Conservation (phyloP, 1,140 invertebrate genomes). For the Potamilus streckersoni region DNA sequence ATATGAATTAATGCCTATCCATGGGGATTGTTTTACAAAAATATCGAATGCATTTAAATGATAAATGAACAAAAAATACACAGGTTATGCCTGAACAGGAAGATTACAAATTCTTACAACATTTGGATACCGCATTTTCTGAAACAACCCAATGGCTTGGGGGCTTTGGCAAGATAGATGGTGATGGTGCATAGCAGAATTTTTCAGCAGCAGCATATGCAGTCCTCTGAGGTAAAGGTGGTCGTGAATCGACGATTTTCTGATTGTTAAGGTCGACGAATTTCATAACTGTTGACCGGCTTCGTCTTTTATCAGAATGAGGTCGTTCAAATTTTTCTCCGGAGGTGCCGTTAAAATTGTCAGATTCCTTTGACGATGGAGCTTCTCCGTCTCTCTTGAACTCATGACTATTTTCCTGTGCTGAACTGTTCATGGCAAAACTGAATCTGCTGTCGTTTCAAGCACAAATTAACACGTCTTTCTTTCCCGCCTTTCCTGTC, state of each 20-base stretch:
- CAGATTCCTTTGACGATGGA: too few species aligned
- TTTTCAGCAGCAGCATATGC: conserved; percentile 75
- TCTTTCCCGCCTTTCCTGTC: too few species aligned
- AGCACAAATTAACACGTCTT: too few species aligned
- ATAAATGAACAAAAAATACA: conserved; percentile 15
- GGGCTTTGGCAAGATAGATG: conserved; percentile 73
- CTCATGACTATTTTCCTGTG: too few species aligned
- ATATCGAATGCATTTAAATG: conserved; percentile 46
- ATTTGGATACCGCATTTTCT: conserved; percentile 22
- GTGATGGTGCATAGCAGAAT: conserved; percentile 74
- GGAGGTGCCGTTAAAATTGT: too few species aligned
- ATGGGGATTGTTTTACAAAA: conserved; percentile 34
- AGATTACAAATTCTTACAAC: conserved; percentile 69
- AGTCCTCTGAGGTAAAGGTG: conserved; percentile 21
- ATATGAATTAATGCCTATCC: conserved; percentile 46
- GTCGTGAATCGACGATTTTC: background rate
- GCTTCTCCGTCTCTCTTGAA: too few species aligned
- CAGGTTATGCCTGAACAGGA: conserved; percentile 54
- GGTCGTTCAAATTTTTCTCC: too few species aligned
- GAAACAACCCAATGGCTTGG: conserved; percentile 72
- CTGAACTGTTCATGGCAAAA: too few species aligned
- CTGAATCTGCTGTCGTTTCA: too few species aligned
- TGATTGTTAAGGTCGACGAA: too few species aligned
- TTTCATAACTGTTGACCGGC: too few species aligned
- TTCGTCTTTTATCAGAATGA: too few species aligned